Base-by-base conservation (phyloP, 1,140 invertebrate species). In the Drosophila malerkotliana region DNA sequence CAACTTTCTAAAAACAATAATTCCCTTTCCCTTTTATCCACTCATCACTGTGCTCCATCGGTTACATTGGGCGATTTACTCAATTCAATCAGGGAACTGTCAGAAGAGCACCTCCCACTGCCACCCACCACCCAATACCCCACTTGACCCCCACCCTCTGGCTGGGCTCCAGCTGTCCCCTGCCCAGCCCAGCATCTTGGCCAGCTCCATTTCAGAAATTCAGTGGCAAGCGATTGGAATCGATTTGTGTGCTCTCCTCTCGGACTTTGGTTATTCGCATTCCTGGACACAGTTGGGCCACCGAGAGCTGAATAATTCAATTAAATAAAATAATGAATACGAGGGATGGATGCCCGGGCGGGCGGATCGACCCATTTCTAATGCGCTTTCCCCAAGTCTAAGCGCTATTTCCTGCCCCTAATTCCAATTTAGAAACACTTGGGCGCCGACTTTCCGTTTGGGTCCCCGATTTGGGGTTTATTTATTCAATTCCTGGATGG, bases 321-420 rank as follows among this genome's bases (percentile, higher is more conserved):
- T 85, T 84, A 80, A 77, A 80, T 67, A 60, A 85, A 80, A 80
- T 85, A 85, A 84, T 84, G 81, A 84, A 85, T 84, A 80, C 41
- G 41, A 37, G 41, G 39, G 39, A 41, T 41, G 39, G 39, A 41
- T 41, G 14, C 12, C 14, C 1, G 39, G 14, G 39, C 39, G n/a
- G 39, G 39, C 14, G 41, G 41, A 2, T 15, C 14, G 14, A 18
- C 41, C 41, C 41, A 44, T 18, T 44, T 44, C 1, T 44, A 44
- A 44, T 4, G 2, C 34, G 34, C 34, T 37, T 37, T 12, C 34
- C 34, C 9, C 1, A 12, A 6, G 15, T 44, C 41, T 44, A 18
- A 44, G 41, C 41, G 14, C 4, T 2, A 15, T 18, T 18, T 14
- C 15, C 41, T 2, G 41, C 41, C 34, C 41, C 41, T 44, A 44